Percentiles rank a stretch among this genome's conserved stretches.
These are phyloP conservation scores for Ellobium chinense DNA, from an alignment of 2,888 invertebrate species.

Conservation along the genomic window DNA sequence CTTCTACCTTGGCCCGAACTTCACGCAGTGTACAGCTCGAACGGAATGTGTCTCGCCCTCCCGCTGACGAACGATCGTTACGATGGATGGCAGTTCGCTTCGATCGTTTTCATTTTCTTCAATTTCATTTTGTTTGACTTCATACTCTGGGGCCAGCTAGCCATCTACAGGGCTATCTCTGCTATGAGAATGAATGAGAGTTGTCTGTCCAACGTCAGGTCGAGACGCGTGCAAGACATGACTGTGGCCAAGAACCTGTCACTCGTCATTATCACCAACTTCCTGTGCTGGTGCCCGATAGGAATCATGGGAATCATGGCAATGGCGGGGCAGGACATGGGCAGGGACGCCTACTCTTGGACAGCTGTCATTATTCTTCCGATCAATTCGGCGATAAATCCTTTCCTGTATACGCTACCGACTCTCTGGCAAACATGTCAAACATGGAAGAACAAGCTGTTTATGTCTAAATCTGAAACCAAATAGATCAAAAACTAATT, in stretches of 20 bases:
- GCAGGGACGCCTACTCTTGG: slow-evolving; percentile 19
- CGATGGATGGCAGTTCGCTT: slow-evolving; percentile 75
- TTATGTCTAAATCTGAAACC: no score
- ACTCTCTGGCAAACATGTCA: slow-evolving; percentile 72
- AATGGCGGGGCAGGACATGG: neutral
- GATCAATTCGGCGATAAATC: slow-evolving; percentile 18
- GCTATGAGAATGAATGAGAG: neutral
- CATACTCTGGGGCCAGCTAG: slow-evolving; percentile 72
- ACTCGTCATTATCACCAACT: slow-evolving; percentile 67
- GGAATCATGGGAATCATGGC: slow-evolving; percentile 42
- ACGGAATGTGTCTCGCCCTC: slow-evolving; percentile 75
- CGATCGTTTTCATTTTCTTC: slow-evolving; percentile 71
- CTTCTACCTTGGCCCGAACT: slow-evolving; percentile 54
- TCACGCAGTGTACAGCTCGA: slow-evolving; percentile 37
- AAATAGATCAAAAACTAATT: no score
- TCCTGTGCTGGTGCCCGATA: slow-evolving; percentile 70
- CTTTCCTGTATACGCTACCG: slow-evolving; percentile 56
- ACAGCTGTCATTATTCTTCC: slow-evolving; percentile 20
- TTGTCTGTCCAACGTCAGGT: neutral
- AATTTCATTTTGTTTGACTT: slow-evolving; percentile 73
- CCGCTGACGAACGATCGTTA: slow-evolving; percentile 73
- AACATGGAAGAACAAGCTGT: no score
- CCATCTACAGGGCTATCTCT: slow-evolving; percentile 69
- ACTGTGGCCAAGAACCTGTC: slow-evolving; percentile 70
- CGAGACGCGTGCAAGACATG: slow-evolving; percentile 52